Base-by-base conservation (phyloP, 2,888 invertebrate species). In the Globia sparganii region DNA sequence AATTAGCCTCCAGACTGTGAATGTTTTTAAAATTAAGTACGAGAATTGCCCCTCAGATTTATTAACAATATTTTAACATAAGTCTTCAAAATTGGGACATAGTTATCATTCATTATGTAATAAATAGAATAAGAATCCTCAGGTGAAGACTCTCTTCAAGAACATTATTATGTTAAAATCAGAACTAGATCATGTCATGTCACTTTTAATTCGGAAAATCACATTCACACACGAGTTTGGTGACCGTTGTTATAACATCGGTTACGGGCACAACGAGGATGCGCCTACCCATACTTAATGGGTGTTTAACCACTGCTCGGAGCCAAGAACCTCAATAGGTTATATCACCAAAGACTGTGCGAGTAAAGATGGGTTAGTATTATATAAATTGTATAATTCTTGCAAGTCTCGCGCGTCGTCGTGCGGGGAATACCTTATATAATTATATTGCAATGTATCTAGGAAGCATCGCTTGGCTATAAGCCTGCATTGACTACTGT, bases 381-480 rank as follows among this genome's bases (percentile, higher is more conserved):
- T 84, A 78, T 62, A 67, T 83, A 70, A 72, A 78, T 70, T 66
- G 84, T 74, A 75, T 86, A 86, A 84, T 86, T 72, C 66, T 83
- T 83, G 68, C 86, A 2, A 61, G 78, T 58, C 62, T 66, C 84
- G 86, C 37, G 28, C 58, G 21, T 5, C 4, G 56, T 21, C 40
- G 46, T 28, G 86, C 62, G 49, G 56, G 71, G 86, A 83, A 86
- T 83, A 59, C 86, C 43, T 77, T 82, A 81, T 66, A 37, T 82
- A 53, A 59, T 72, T 77, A 77, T 80, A 75, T 68, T n/a, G 53
- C 75, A 80, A 89, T 62, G 13, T 58, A 64, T 58, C 74, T 53
- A 85, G 85, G 72, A 83, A 85, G 64, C 68, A 49, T 53, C 4
- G 21, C 56, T 68, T 68, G 69, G 62, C 64, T 40, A 46, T 40